Percentiles rank a stretch among this genome's conserved stretches.
These are phyloP conservation scores for Podiceps cristatus DNA, from an alignment of 2,113 vertebrate genomes.

Conservation along the genomic window DNA sequence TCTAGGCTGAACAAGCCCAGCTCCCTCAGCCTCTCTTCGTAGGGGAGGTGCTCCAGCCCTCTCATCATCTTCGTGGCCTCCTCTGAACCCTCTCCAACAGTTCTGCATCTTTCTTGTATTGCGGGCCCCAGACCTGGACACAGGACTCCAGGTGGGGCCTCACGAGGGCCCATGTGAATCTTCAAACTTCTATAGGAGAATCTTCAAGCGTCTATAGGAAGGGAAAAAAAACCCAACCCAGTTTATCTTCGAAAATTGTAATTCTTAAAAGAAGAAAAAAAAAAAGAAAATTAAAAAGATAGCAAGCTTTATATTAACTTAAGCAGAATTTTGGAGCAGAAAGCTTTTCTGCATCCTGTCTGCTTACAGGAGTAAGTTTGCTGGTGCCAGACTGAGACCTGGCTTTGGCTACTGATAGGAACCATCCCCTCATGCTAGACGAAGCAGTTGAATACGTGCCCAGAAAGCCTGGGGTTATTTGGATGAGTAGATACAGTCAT, in stretches of 20 bases:
- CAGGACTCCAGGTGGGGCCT: too few species aligned
- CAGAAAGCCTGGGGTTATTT: conserved; percentile 37
- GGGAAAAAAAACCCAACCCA: fast-evolving
- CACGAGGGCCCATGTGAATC: background rate
- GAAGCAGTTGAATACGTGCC: conserved; percentile 36
- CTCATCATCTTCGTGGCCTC: too few species aligned
- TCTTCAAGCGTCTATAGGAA: background rate
- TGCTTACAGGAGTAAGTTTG: background rate
- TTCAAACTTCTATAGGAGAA: background rate
- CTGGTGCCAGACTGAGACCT: background rate
- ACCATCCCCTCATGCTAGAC: background rate
- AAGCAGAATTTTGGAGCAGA: background rate
- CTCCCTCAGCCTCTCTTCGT: too few species aligned
- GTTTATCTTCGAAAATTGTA: background rate
- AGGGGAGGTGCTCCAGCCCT: too few species aligned
- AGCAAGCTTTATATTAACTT: background rate
- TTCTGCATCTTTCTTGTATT: too few species aligned
- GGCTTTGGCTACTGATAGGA: background rate
- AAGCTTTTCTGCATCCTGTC: background rate
- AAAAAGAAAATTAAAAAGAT: too few species aligned
- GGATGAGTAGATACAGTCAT: conserved; percentile 7
- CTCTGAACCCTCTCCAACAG: too few species aligned
- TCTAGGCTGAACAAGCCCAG: too few species aligned
- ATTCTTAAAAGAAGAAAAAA: background rate
- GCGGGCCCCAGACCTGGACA: too few species aligned